Conservation (phyloP, 30 jellyfish, hydroid and myxozoan species). For the Hydractinia symbiolongicarpus region DNA sequence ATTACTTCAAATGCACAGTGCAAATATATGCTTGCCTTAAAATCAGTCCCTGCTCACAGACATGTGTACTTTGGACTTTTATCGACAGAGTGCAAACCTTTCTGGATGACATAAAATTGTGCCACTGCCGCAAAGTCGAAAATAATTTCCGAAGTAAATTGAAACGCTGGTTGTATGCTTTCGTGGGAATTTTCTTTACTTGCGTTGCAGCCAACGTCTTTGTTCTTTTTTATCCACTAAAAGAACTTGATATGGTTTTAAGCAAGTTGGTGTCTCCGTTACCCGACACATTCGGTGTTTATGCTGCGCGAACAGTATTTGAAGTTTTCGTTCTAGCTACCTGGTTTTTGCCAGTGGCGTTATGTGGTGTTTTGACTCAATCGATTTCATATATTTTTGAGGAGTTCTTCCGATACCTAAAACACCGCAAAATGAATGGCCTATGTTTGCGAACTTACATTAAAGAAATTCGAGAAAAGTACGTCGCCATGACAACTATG, state of each 20-base stretch:
- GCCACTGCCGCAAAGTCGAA: not conserved
- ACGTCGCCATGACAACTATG: not conserved
- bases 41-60: not conserved
- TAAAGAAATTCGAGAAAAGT: not conserved
- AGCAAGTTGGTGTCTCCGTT: not conserved
- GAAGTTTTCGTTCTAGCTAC: not conserved
- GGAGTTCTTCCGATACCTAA: not conserved
- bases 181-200: not conserved
- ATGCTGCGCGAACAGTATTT: not conserved
- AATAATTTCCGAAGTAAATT: not conserved
- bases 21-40: not conserved
- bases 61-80: not conserved
- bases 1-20: not conserved
- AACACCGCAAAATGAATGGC: not conserved
- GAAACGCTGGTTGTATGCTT: not conserved
- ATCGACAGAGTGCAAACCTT: not conserved
- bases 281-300: not conserved
- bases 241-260: not conserved
- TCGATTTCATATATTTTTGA: not conserved
- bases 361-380: not conserved
- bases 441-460: not conserved
- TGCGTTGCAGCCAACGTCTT: not conserved
- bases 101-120: not conserved
- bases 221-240: not conserved
- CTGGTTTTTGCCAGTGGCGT: slow-evolving; percentile 12